A percentile compares a stretch with the other conserved stretches of the same genome.
Evolutionary conservation across 2,113 vertebrate genomes (phyloP).

Genomic region (Dipodomys spectabilis): DNA sequence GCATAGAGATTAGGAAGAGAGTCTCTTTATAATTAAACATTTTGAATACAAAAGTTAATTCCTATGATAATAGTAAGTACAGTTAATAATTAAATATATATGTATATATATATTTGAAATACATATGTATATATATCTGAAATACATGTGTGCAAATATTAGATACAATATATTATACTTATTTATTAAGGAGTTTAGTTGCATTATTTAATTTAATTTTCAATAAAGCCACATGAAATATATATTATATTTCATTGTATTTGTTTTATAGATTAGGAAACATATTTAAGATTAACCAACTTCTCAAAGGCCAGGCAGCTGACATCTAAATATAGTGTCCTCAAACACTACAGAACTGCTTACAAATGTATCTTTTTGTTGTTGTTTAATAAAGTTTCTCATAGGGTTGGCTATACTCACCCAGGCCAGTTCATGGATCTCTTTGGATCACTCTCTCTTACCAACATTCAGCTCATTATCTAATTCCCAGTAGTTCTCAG

Average conservation of each 20-base stretch:
- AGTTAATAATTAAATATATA: neutral
- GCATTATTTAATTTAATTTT: neutral
- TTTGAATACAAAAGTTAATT: neutral
- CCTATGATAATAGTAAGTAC: neutral
- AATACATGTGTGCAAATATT: neutral
- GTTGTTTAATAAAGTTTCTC: neutral
- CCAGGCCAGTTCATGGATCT: neutral
- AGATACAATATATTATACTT: too few relatives aligned
- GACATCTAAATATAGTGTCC: neutral
- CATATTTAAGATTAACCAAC: neutral
- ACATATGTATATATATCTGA: neutral
- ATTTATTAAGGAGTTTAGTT: neutral
- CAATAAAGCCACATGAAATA: neutral
- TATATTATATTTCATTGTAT: neutral
- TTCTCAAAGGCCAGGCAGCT: neutral
- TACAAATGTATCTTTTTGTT: neutral
- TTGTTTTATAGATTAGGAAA: constrained; percentile 28
- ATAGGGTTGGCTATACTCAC: neutral
- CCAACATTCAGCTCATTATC: neutral
- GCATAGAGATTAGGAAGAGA: neutral
- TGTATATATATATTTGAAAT: neutral
- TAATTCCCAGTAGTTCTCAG: neutral
- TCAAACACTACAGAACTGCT: neutral
- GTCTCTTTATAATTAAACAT: neutral
- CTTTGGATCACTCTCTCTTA: neutral